Evolutionary conservation across 1,140 invertebrate species (phyloP), one percentile per base, ranked within the genome.

Genomic region (Zaprionus inermis): DNA sequence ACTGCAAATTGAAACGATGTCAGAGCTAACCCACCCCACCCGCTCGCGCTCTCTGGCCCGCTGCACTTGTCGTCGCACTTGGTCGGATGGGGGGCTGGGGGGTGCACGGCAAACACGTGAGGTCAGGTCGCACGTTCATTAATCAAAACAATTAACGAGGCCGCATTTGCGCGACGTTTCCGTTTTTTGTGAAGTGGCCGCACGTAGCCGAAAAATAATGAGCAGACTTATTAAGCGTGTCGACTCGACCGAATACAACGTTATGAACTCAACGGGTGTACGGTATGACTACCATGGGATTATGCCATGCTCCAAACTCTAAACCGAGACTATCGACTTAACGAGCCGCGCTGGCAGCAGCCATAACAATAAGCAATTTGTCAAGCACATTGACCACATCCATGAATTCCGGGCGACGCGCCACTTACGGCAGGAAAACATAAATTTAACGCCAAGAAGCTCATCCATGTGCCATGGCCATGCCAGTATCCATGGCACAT

Each of bases 281-380:
- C n/a, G n/a, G n/a, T n/a, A n/a, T n/a, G n/a, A n/a, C n/a, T n/a
- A n/a, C n/a, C n/a, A n/a, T n/a, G n/a, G n/a, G n/a, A n/a, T n/a
- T n/a, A n/a, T 46, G 41, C 18, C 6, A 9, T 18, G 41, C 18
- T 16, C 16, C 18, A 49, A n/a, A 52, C 24, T 28, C 1, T 28
- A 28, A 28, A 28, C 55, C 7, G 10, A 68, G 30, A 68, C 41
- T 30, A 30, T n/a, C 34, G 52, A 30, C 55, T 68, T 68, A 68
- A 68, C 55, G 56, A 32, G 10, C 4, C 24, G 51, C 18, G 22
- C 56, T 46, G 46, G 64, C 32, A 84, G 79, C 84, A 81, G 78
- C 78, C 85, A 89, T 89, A 89, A 89, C 84, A 89, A 89, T 89
- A 89, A 89, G 85, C 78, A 89, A 89, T 89, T 89, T 89, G 85